These are phyloP conservation scores for Drosophila paranaensis DNA, from an alignment of 2,888 invertebrate species.

Conservation along the genomic window DNA sequence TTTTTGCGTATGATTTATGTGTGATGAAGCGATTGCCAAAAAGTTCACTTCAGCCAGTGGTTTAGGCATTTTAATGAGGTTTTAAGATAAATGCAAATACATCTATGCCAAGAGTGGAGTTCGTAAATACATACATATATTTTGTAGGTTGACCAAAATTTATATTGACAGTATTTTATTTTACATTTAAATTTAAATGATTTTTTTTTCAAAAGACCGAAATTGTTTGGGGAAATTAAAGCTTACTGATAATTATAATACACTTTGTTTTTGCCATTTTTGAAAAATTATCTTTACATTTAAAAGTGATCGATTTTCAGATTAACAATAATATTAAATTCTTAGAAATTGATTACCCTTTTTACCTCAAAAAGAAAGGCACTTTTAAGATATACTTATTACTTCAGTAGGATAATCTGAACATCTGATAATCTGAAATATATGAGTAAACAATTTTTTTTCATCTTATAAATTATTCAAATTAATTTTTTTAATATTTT, in stretches of 20 bases:
- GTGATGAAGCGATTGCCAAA: slow-evolving; percentile 58
- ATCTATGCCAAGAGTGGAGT: slow-evolving; percentile 9
- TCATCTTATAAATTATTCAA: too few species aligned
- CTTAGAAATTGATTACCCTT: too few species aligned
- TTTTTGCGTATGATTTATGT: slow-evolving; percentile 55
- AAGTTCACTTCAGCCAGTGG: slow-evolving; percentile 29
- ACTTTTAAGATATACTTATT: too few species aligned
- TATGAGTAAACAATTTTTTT: too few species aligned
- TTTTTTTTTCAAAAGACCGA: background rate
- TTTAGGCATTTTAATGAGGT: slow-evolving; percentile 25
- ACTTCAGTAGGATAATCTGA: too few species aligned
- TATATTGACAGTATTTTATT: background rate
- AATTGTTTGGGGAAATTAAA: background rate
- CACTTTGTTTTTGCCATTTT: background rate
- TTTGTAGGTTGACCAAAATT: background rate
- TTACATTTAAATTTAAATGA: background rate
- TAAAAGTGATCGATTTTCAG: too few species aligned
- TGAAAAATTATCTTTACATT: background rate
- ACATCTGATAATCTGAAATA: too few species aligned
- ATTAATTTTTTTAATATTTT: too few species aligned
- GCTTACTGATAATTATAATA: background rate
- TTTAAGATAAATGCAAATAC: slow-evolving; percentile 12
- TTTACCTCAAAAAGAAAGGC: too few species aligned
- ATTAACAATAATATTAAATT: too few species aligned
- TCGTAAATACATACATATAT: slow-evolving; percentile 16